Evolutionary conservation across 2,797 vertebrate species (phyloP).

Genomic region (Chelonia mydas): DNA sequence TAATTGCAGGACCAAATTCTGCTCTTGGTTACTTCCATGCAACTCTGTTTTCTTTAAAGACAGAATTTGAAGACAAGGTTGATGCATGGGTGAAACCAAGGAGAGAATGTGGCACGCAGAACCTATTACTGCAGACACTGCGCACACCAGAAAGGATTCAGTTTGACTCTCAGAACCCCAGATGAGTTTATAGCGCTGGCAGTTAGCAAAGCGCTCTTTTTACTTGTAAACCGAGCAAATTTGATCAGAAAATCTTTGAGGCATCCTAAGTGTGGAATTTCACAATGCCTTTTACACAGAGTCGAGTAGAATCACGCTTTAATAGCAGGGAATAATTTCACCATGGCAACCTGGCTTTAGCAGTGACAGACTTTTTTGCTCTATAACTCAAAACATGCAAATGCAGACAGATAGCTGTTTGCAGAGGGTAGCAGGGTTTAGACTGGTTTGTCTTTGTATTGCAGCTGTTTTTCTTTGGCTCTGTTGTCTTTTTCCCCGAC

Average conservation of each 20-base stretch:
- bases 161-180: not conserved
- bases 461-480: not conserved
- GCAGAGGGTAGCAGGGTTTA: not conserved
- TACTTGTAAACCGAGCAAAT: conserved; percentile 45
- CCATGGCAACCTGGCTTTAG: conserved; percentile 63
- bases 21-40: not conserved
- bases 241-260: conserved; percentile 51
- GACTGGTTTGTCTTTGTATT: conserved; percentile 30
- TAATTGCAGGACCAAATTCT: conserved; percentile 4
- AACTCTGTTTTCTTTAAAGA: not conserved
- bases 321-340: conserved; percentile 62
- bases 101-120: not conserved
- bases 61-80: not conserved
- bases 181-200: not conserved
- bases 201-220: conserved; percentile 31
- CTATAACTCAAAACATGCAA: conserved; percentile 38
- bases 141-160: not conserved
- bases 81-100: accelerated
- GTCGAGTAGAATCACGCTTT: conserved; percentile 48
- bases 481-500: not conserved
- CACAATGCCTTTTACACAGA: conserved; percentile 36
- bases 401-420: not conserved
- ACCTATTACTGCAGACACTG: not conserved
- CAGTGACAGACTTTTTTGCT: not conserved
- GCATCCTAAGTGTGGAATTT: conserved; percentile 4